Base-by-base conservation (phyloP, 1,140 invertebrate genomes). In the Drosophila lacertosa region DNA sequence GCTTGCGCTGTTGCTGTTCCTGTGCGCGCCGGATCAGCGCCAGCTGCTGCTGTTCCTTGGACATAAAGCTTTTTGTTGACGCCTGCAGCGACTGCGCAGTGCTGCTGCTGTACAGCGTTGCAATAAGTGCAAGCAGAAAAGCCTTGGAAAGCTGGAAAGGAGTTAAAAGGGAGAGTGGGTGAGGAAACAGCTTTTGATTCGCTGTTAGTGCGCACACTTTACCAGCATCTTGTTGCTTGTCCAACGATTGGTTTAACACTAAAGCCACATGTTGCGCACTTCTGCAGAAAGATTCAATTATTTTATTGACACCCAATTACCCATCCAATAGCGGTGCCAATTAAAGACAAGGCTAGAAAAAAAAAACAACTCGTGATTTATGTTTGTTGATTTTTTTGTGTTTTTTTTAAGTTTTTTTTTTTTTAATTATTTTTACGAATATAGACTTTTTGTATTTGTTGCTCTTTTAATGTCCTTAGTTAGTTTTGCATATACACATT, bases 341-440 rank as follows among this genome's bases (percentile, higher is more conserved):
- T 53, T 35, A 48, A 6, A 5, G 13, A 13, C 2, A 4, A 11
- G 13, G 3, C 1, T 3, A 13, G 1, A 44, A 45, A 51, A 33
- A 13, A 29, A 63, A 45, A 63, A 47, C 48, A 39, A 22, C 22
- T 69, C n/a, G 13, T 67, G 32, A 59, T 72, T 72, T 62, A 73
- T 72, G 63, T 35, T 32, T 63, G 22, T 70, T 74, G 32, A 16
- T 65, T 29, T 48, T 45, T 32, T 50, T 50, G 50, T 29, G 7
- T 58, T 57, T 59, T 64, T 67, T 45, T 15, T 20, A 63, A n/a
- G 11, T 64, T 29, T 58, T 22, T 15, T 26, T 20, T 7, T 42
- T 62, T 59, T 68, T 77, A 66, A 65, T 73, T 37, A 48, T 70
- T 82, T 82, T 71, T 84, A 77, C 26, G 81, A 86, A 86, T 86